These are phyloP conservation scores for Leptoclinus maculatus DNA, from an alignment of 2,797 vertebrate genomes.

Conservation along the genomic window DNA sequence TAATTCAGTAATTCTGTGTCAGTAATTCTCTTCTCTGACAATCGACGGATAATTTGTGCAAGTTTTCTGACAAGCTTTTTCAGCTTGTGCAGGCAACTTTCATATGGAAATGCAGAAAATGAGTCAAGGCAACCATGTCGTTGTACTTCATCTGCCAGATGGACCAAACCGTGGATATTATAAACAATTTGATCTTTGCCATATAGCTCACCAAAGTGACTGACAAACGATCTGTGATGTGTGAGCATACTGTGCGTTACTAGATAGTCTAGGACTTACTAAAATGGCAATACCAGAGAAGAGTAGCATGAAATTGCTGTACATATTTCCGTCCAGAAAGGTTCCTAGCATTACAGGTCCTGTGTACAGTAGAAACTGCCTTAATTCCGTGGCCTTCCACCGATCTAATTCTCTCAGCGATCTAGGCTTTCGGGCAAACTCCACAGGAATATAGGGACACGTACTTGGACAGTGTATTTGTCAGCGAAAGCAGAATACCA, in stretches of 20 bases:
- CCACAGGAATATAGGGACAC: not conserved
- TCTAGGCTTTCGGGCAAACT: conserved; percentile 6
- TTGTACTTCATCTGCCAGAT: not conserved
- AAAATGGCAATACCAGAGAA: conserved; percentile 2
- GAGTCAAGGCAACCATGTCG: not conserved
- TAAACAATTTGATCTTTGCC: conserved; percentile 1
- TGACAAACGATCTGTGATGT: not conserved
- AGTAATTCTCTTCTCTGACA: too few species aligned
- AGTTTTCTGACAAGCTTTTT: not conserved
- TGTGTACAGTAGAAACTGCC: conserved; percentile 6
- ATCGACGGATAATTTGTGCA: too few species aligned
- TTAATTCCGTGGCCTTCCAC: not conserved
- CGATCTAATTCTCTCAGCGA: not conserved
- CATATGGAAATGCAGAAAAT: not conserved
- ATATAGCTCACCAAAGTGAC: not conserved
- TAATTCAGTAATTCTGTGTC: too few species aligned
- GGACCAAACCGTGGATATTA: not conserved
- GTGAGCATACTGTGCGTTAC: not conserved
- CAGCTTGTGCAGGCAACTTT: not conserved
- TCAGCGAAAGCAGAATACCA: too few species aligned
- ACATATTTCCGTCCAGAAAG: conserved; percentile 9
- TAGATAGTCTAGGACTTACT: too few species aligned
- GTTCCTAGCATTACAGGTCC: not conserved
- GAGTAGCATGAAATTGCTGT: not conserved
- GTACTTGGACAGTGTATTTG: too few species aligned